Evolutionary conservation across 2,888 invertebrate genomes (phyloP).

Genomic region (Geotrupes spiniger): DNA sequence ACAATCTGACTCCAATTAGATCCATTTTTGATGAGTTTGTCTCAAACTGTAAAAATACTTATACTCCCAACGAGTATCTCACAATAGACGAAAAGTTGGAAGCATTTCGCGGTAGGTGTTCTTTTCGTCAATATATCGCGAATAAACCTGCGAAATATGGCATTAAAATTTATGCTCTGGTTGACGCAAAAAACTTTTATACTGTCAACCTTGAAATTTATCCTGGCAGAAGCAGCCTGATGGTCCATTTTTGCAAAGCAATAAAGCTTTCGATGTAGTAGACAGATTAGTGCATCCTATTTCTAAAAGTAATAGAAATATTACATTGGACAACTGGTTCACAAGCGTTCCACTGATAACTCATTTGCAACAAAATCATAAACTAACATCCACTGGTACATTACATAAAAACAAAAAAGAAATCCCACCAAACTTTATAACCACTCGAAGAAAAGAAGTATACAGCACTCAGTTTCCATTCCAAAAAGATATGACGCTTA

Average conservation of each 20-base stretch:
- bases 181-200: conserved; percentile 30
- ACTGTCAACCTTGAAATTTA: conserved; percentile 32
- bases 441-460: too few relatives aligned
- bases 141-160: conserved; percentile 36
- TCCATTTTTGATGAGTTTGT: conserved; percentile 32
- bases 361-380: conserved; percentile 17
- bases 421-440: too few relatives aligned
- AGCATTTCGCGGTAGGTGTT: conserved; percentile 24
- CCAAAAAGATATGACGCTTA: too few relatives aligned
- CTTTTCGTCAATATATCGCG: conserved; percentile 36
- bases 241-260: conserved; percentile 23
- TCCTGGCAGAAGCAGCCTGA: conserved; percentile 31
- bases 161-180: conserved; percentile 31
- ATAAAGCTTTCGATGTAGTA: conserved; percentile 25
- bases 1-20: conserved; percentile 27
- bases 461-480: too few relatives aligned
- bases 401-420: too few relatives aligned
- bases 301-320: conserved; percentile 30
- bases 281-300: conserved; percentile 24
- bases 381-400: too few relatives aligned
- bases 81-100: conserved; percentile 35
- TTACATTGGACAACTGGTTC: conserved; percentile 36
- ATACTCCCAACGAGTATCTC: conserved; percentile 28
- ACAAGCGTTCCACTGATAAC: conserved; percentile 24
- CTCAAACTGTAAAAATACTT: conserved; percentile 29